Percentiles rank a stretch among this genome's conserved stretches.
These are phyloP conservation scores for Synchiropus splendidus DNA, from an alignment of 2,113 vertebrate species.

Conservation along the genomic window DNA sequence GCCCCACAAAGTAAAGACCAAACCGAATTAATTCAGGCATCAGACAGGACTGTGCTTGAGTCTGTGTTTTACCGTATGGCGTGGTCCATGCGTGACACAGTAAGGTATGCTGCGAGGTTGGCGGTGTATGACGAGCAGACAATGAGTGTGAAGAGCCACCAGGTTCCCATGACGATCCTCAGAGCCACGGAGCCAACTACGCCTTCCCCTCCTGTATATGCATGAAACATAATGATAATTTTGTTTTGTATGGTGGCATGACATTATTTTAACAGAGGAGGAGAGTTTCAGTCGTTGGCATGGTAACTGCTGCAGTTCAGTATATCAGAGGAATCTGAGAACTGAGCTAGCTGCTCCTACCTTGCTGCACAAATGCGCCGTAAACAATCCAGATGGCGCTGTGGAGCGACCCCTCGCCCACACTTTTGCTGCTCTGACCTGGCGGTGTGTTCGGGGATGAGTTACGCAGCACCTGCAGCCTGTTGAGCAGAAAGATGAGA, in stretches of 20 bases:
- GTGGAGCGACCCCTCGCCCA: slow-evolving; percentile 76
- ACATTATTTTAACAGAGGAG: no score
- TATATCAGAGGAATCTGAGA: no score
- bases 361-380: slow-evolving; percentile 94
- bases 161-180: slow-evolving; percentile 96
- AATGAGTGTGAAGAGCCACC: slow-evolving; percentile 97
- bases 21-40: no score
- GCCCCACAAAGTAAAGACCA: no score
- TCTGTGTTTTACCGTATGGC: slow-evolving; percentile 38
- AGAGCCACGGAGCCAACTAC: slow-evolving; percentile 81
- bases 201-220: slow-evolving; percentile 75
- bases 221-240: slow-evolving; percentile 6
- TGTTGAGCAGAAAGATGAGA: slow-evolving; percentile 89
- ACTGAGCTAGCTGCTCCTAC: slow-evolving; percentile 45
- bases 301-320: no score
- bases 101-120: slow-evolving; percentile 92
- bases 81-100: slow-evolving; percentile 70
- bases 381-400: slow-evolving; percentile 97
- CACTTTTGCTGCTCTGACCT: slow-evolving; percentile 47
- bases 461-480: slow-evolving; percentile 79
- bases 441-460: slow-evolving; percentile 58
- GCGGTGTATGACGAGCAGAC: slow-evolving; percentile 97
- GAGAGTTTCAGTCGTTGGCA: no score
- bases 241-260: neutral
- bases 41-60: neutral